A percentile compares a stretch with the other conserved stretches of the same genome.
Conservation (phyloP, 1,140 invertebrate genomes). For the Atta colombica region DNA sequence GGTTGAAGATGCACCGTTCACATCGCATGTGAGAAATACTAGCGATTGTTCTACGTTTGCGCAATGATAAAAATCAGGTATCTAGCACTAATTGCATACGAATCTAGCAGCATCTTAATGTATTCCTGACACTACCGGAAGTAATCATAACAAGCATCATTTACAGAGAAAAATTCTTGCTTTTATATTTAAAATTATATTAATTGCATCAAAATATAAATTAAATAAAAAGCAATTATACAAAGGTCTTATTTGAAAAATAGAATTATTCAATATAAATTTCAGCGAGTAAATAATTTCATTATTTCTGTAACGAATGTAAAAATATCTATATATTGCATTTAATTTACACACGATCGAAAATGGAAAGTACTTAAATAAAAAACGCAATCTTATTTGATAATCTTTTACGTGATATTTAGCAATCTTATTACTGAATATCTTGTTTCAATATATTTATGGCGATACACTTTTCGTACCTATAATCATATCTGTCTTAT, state of each 20-base stretch:
- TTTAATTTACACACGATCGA: not conserved
- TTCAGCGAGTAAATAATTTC: not conserved
- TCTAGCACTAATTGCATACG: conserved; percentile 27
- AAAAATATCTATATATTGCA: not conserved
- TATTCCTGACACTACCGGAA: conserved; percentile 24
- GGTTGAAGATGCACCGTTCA: conserved; percentile 1
- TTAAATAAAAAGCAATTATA: not conserved
- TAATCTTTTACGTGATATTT: too few species aligned
- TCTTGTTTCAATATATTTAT: not conserved
- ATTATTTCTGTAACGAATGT: not conserved
- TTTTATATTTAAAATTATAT: conserved; percentile 9
- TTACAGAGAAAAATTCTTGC: not conserved
- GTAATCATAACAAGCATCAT: not conserved
- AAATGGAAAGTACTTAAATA: not conserved
- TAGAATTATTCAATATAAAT: not conserved
- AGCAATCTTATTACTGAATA: not conserved
- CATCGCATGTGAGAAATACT: conserved; percentile 15
- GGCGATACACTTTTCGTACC: not conserved
- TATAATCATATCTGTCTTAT: not conserved
- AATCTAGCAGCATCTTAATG: conserved; percentile 24
- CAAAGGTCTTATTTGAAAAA: not conserved
- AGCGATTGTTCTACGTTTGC: conserved; percentile 42
- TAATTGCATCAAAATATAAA: not conserved
- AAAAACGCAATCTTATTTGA: not conserved
- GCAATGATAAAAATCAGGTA: conserved; percentile 51